These are phyloP conservation scores for Gopherus evgoodei DNA, from an alignment of 2,113 vertebrate species.

Conservation along the genomic window DNA sequence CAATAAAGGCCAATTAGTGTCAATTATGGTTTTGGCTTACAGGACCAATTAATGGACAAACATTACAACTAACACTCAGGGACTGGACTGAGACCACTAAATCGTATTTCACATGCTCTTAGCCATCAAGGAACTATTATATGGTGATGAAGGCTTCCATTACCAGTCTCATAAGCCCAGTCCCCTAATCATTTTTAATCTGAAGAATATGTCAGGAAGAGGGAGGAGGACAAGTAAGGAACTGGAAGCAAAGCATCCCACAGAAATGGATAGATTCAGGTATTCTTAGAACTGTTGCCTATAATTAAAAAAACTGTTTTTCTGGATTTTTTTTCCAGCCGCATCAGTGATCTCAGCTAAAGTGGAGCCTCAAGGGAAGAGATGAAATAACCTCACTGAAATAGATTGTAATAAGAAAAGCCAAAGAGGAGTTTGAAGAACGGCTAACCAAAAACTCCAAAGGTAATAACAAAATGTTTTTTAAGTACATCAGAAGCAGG, in stretches of 20 bases:
- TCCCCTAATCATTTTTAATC: background rate
- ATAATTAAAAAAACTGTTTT: background rate
- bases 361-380: background rate
- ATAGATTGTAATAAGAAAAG: too few species aligned
- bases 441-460: too few species aligned
- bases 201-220: background rate
- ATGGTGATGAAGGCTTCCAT: rapidly evolving
- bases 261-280: background rate
- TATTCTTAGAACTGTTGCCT: background rate
- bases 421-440: too few species aligned
- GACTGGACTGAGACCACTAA: background rate
- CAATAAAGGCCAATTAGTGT: background rate
- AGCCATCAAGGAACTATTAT: background rate
- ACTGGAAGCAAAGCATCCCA: background rate
- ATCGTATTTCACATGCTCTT: background rate
- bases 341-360: background rate
- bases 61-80: background rate
- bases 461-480: too few species aligned
- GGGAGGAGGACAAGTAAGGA: background rate
- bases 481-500: too few species aligned
- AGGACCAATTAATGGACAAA: background rate
- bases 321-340: background rate
- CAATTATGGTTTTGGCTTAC: background rate
- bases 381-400: too few species aligned
- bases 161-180: background rate